Evolutionary conservation across 2,888 invertebrate genomes (phyloP), one percentile per base, ranked within the genome.

Genomic region (Teleogryllus oceanicus): DNA sequence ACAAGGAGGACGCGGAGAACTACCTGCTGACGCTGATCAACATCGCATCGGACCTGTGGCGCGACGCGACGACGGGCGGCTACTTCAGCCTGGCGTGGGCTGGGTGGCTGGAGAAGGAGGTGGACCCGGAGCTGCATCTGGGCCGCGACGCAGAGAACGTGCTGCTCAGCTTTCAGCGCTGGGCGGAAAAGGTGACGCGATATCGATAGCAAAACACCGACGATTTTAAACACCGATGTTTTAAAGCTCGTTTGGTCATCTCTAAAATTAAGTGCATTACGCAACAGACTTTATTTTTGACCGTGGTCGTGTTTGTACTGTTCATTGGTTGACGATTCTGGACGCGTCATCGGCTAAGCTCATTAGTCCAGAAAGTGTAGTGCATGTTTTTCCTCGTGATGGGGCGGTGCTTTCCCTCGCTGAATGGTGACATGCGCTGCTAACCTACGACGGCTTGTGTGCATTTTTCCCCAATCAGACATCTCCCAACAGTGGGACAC

Each of bases 11-110:
- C 85, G 90, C 95, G 83, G 93, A 95, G 86, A 94, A 92, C 12
- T 97, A 97, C 87, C 91, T 97, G 49, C 89, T 97, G 79, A 96
- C 96, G 79, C 94, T 97, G 83, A 96, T 96, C 95, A 97, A 96
- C 87, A 96, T 96, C 95, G 96, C 90, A 81, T 16, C 16, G 13
- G 24, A 37, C 21, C 49, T 49, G 18, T 76, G 76, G 24, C 8
- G 49, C 76, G 49, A 20, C 76, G 24, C 76, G 21, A 62, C 16
- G 8, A 62, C 62, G 3, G 62, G 62, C 4, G 16, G 62, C n/a
- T 62, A 62, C 62, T 62, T 62, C 62, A n/a, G 13, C 62, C 13
- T 62, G n/a, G n/a, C 62, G 16, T 16, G 16, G 62, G 4, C 62
- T 62, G 16, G 3, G 1, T 18, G 13, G 62, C 62, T 62, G 62